A percentile compares a stretch with the other conserved stretches of the same genome.
Conservation (phyloP, 1,140 invertebrate species). For the Scaptomyza montana region DNA sequence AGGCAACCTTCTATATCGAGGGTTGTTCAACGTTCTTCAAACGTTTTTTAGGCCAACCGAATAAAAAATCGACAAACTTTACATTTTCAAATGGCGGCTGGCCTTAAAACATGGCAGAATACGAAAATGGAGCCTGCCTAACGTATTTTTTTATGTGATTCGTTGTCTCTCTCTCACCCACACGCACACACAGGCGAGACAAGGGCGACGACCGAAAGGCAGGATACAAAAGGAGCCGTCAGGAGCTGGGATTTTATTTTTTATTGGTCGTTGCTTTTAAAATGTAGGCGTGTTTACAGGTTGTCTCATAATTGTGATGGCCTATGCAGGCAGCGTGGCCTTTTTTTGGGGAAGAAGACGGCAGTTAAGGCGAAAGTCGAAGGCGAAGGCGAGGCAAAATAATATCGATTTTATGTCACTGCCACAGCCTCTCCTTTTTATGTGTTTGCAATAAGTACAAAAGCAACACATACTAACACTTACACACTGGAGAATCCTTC, state of each 20-base stretch:
- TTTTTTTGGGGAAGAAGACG: not conserved
- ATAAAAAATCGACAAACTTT: slow-evolving; percentile 17
- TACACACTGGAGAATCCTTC: not conserved
- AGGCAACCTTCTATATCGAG: not conserved
- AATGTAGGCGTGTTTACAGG: slow-evolving; percentile 54
- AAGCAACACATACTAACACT: slow-evolving; percentile 11
- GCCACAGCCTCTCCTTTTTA: slow-evolving; percentile 50
- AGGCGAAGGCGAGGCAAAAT: slow-evolving; percentile 25
- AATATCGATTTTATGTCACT: slow-evolving; percentile 80
- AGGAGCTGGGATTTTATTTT: slow-evolving; percentile 36
- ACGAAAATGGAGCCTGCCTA: not conserved
- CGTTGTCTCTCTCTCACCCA: slow-evolving; percentile 10
- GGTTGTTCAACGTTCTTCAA: slow-evolving; percentile 1
- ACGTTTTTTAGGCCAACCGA: slow-evolving; percentile 5
- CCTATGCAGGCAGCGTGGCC: slow-evolving; percentile 37
- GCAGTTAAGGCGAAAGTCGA: slow-evolving; percentile 1
- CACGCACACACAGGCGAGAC: not conserved
- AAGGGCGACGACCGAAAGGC: no score
- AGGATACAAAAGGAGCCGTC: not conserved
- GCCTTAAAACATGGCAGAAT: not conserved
- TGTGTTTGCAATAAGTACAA: slow-evolving; percentile 47
- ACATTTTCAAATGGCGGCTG: slow-evolving; percentile 43
- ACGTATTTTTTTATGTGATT: not conserved
- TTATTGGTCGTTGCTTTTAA: slow-evolving; percentile 52
- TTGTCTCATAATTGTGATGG: slow-evolving; percentile 46